Evolutionary conservation across 2,888 invertebrate species (phyloP).

Genomic region (Subacronicta megacephala): DNA sequence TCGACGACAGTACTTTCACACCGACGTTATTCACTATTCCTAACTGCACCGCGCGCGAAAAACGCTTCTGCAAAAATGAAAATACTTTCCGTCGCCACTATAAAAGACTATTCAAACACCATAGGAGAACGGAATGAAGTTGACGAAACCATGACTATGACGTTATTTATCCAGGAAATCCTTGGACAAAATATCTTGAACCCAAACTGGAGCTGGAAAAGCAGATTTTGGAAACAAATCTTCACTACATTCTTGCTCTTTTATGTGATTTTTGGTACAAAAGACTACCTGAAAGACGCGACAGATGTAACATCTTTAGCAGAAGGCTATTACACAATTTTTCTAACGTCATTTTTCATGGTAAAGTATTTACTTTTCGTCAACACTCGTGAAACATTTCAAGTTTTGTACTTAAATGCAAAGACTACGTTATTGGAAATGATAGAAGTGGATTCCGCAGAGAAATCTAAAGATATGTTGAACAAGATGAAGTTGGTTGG

Average conservation of each 20-base stretch:
- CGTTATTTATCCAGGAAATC: conserved; percentile 65
- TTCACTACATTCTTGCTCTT: conserved; percentile 57
- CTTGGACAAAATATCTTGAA: conserved; percentile 75
- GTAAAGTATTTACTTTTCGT: conserved; percentile 68
- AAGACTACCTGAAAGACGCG: conserved; percentile 60
- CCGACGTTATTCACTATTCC: conserved; percentile 20
- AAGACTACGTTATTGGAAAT: conserved; percentile 66
- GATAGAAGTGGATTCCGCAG: conserved; percentile 55
- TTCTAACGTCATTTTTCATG: conserved; percentile 61
- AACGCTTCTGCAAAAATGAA: conserved; percentile 60
- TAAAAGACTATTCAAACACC: conserved; percentile 65
- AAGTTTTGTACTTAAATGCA: conserved; percentile 62
- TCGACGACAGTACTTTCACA: conserved; percentile 44
- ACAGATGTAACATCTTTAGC: conserved; percentile 61
- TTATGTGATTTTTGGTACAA: conserved; percentile 74
- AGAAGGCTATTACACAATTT: conserved; percentile 72
- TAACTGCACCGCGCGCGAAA: conserved; percentile 28
- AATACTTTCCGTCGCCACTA: conserved; percentile 46
- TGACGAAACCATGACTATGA: conserved; percentile 63
- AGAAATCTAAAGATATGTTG: conserved; percentile 52
- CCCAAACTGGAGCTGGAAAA: conserved; percentile 73
- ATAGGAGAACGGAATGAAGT: conserved; percentile 67
- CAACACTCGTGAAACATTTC: conserved; percentile 58
- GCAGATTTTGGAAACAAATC: conserved; percentile 60
- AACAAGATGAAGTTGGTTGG: conserved; percentile 58